Evolutionary conservation across 2,888 invertebrate species (phyloP).

Genomic region (Panopea generosa): DNA sequence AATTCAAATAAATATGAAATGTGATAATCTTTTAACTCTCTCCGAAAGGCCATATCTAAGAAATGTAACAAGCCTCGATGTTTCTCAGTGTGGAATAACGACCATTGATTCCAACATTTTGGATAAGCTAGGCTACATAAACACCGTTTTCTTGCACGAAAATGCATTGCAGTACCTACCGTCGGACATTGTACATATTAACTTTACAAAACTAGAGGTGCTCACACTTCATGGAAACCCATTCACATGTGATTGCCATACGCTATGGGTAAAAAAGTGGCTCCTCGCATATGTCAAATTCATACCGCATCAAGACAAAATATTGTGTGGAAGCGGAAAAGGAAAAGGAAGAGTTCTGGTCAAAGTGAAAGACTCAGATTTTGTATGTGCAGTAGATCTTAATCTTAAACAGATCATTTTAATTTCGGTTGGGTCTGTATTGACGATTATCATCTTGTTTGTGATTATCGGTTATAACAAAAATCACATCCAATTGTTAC

Average conservation of each 20-base stretch:
- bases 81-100: constrained; percentile 28
- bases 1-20: constrained; percentile 4
- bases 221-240: constrained; percentile 44
- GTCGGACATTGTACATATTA: constrained; percentile 13
- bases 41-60: constrained; percentile 22
- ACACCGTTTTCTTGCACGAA: constrained; percentile 25
- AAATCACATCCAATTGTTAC: constrained; percentile 18
- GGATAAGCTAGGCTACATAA: constrained; percentile 13
- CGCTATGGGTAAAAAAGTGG: constrained; percentile 63
- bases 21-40: constrained; percentile 37
- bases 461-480: neutral
- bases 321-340: constrained; percentile 28
- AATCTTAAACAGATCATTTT: constrained; percentile 1
- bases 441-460: constrained; percentile 10
- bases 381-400: constrained; percentile 13
- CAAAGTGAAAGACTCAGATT: constrained; percentile 30
- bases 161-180: constrained; percentile 47
- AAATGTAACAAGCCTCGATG: constrained; percentile 14
- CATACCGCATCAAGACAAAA: constrained; percentile 29
- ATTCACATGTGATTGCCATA: constrained; percentile 59
- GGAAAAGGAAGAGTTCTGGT: constrained; percentile 19
- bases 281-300: neutral
- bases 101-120: constrained; percentile 24
- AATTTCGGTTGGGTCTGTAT: constrained; percentile 1
- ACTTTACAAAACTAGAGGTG: constrained; percentile 5